Evolutionary conservation across 1,140 invertebrate species (phyloP).

Genomic region (Metaphire vulgaris): DNA sequence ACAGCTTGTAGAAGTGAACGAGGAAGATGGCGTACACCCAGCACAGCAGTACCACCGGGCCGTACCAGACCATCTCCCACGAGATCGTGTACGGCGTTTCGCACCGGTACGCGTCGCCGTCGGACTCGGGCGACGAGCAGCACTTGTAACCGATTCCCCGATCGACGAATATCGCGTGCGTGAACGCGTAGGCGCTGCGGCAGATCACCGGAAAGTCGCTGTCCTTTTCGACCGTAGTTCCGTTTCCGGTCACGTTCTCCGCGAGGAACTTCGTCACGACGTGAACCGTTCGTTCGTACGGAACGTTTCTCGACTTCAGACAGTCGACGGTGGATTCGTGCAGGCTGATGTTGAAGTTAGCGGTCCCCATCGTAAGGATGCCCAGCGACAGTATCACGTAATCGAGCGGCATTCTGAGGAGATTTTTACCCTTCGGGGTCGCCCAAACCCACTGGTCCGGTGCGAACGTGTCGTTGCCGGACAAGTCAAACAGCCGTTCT

Average conservation of each 20-base stretch:
- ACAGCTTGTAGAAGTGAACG: constrained; percentile 22
- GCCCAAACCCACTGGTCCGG: constrained; percentile 18
- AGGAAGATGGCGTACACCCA: constrained; percentile 7
- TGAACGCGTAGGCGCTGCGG: constrained; percentile 14
- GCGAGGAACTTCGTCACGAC: constrained; percentile 4
- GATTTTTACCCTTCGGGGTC: constrained; percentile 14
- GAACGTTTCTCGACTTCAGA: not conserved
- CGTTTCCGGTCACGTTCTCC: constrained; percentile 13
- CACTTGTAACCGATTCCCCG: constrained; percentile 13
- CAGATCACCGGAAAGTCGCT: constrained; percentile 8
- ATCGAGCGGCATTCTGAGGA: constrained; percentile 12
- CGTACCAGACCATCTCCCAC: constrained; percentile 20
- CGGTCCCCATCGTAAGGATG: constrained; percentile 7
- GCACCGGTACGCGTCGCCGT: not conserved
- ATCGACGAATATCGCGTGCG: not conserved
- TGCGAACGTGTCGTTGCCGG: constrained; percentile 3
- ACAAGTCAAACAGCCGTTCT: not conserved
- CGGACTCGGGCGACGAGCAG: not conserved
- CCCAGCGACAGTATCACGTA: constrained; percentile 14
- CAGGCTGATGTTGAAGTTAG: not conserved
- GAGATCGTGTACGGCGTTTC: constrained; percentile 1
- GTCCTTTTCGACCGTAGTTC: not conserved
- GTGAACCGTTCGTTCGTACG: not conserved
- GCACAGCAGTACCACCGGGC: constrained; percentile 12
- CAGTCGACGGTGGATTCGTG: not conserved